Conservation (phyloP, 1,140 invertebrate genomes). For the Microplitis demolitor region DNA sequence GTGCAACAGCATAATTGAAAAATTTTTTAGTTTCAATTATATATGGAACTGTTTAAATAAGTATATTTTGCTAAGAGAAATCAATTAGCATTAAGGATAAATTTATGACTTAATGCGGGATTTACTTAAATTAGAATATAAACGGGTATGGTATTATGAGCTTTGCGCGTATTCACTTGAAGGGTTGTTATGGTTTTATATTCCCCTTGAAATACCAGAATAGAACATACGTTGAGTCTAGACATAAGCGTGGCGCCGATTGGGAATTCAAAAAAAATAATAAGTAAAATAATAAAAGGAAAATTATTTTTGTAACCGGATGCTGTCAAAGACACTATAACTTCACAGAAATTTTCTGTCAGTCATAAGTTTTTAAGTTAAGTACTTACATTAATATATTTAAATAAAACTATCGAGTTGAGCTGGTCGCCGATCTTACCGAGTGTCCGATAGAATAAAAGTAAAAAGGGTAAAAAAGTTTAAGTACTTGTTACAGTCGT, state of each 20-base stretch:
- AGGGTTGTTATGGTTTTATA: conserved; percentile 41
- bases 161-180: conserved; percentile 25
- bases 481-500: conserved; percentile 22
- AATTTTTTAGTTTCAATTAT: too few species aligned
- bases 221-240: conserved; percentile 46
- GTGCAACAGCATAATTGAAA: too few species aligned
- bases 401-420: too few species aligned
- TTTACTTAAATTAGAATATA: too few species aligned
- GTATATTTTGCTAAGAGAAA: too few species aligned
- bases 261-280: conserved; percentile 38
- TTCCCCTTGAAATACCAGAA: conserved; percentile 36
- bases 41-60: too few species aligned
- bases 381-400: too few species aligned
- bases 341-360: not conserved
- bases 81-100: too few species aligned
- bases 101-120: too few species aligned
- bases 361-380: not conserved
- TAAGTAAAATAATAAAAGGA: conserved; percentile 11
- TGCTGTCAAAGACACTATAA: not conserved
- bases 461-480: not conserved
- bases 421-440: too few species aligned
- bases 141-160: not conserved
- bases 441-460: not conserved
- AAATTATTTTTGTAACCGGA: conserved; percentile 26
- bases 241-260: conserved; percentile 44